A percentile compares a stretch with the other conserved stretches of the same genome.
These are phyloP conservation scores for Chrysolina oricalcia DNA, from an alignment of 2,888 invertebrate genomes.

Conservation along the genomic window DNA sequence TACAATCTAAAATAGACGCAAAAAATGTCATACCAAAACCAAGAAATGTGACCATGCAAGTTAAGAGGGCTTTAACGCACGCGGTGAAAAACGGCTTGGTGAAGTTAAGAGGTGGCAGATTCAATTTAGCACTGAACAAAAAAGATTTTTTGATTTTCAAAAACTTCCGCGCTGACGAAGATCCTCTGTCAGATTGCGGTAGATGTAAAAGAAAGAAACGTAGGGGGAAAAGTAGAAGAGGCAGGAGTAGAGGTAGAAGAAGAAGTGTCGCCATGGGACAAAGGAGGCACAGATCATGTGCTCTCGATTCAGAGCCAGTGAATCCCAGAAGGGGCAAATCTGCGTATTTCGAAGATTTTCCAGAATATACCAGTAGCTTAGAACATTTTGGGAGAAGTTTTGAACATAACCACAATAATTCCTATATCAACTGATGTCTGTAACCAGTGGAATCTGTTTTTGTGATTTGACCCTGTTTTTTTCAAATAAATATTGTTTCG, in stretches of 20 bases:
- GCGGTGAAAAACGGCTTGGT: conserved; percentile 58
- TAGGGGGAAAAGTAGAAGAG: conserved; percentile 15
- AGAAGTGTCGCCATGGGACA: not conserved
- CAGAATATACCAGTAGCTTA: not conserved
- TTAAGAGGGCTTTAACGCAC: conserved; percentile 59
- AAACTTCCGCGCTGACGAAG: conserved; percentile 44
- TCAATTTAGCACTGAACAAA: conserved; percentile 50
- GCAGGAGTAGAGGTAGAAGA: conserved; percentile 15
- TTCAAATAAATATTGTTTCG: not conserved
- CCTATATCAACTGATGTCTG: conserved; percentile 1
- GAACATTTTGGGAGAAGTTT: not conserved
- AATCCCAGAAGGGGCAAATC: not conserved
- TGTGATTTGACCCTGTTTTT: not conserved
- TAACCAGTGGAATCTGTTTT: not conserved
- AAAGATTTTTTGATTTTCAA: conserved; percentile 55
- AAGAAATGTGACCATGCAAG: conserved; percentile 56
- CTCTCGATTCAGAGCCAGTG: not conserved
- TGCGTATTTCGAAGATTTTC: not conserved
- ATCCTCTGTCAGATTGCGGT: conserved; percentile 35
- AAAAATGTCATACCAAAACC: conserved; percentile 48
- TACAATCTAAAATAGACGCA: conserved; percentile 41
- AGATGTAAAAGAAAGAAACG: conserved; percentile 33
- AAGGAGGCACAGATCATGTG: not conserved
- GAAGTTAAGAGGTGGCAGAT: conserved; percentile 54
- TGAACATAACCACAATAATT: not conserved